Evolutionary conservation across 2,888 invertebrate species (phyloP).

Genomic region (Sphaerophoria rueppellii): DNA sequence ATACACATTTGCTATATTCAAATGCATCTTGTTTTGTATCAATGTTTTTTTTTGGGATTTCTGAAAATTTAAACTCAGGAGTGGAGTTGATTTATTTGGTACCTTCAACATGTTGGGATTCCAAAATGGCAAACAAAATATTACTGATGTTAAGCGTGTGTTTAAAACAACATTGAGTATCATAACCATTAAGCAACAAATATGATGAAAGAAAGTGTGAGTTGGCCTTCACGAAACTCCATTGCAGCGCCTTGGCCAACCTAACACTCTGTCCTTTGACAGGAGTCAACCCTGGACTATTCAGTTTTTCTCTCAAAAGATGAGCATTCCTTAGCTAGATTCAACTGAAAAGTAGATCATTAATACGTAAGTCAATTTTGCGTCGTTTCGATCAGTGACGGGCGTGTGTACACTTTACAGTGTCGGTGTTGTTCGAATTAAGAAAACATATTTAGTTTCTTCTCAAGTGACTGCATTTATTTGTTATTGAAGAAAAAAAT

Average conservation of each 20-base stretch:
- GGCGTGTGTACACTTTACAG: background rate
- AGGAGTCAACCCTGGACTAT: background rate
- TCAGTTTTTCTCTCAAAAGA: background rate
- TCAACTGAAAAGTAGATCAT: background rate
- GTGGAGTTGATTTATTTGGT: no score
- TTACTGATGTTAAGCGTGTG: no score
- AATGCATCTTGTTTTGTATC: no score
- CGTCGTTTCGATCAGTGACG: background rate
- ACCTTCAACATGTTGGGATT: no score
- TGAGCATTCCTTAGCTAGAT: conserved; percentile 2
- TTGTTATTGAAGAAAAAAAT: background rate
- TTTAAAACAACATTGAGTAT: no score
- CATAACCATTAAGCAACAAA: no score
- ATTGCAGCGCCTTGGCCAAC: background rate
- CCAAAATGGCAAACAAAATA: no score
- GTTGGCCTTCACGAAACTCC: no score
- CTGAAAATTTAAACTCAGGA: no score
- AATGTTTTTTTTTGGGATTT: no score
- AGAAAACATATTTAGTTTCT: background rate
- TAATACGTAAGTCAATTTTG: background rate
- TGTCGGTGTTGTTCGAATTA: background rate
- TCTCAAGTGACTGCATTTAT: background rate
- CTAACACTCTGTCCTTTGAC: background rate
- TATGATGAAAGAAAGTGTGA: no score
- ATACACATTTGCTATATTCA: no score